Evolutionary conservation across 2,888 invertebrate genomes (phyloP).

Genomic region (Orchesellides sinensis): DNA sequence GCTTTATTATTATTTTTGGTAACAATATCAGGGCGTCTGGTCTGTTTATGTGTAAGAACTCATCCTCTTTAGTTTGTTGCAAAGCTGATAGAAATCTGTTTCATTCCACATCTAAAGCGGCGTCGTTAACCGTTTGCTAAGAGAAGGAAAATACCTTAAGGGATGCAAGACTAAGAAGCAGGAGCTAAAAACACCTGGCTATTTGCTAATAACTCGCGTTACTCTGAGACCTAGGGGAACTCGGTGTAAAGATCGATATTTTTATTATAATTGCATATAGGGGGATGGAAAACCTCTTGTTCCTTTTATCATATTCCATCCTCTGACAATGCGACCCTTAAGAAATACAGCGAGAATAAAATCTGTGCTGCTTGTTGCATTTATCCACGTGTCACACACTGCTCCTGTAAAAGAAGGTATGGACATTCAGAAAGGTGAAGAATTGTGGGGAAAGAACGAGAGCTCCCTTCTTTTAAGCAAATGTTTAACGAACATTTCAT

Average conservation of each 20-base stretch:
- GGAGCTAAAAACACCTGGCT: background rate
- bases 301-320: slow-evolving; percentile 4
- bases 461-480: slow-evolving; percentile 1
- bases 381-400: slow-evolving; percentile 62
- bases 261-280: background rate
- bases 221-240: background rate
- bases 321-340: background rate
- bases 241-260: background rate
- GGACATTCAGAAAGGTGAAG: too few relatives aligned
- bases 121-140: background rate
- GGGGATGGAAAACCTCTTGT: background rate
- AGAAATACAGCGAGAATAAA: background rate
- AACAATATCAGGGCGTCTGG: too few relatives aligned
- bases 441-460: background rate
- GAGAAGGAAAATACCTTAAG: too few relatives aligned
- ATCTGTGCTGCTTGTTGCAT: slow-evolving; percentile 40
- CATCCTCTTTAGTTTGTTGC: too few relatives aligned
- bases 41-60: too few relatives aligned
- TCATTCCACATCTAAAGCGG: too few relatives aligned
- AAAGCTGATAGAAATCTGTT: too few relatives aligned
- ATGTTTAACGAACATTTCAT: slow-evolving; percentile 27
- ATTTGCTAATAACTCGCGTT: background rate
- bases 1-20: too few relatives aligned
- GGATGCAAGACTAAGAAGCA: too few relatives aligned
- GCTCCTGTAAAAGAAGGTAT: too few relatives aligned